Evolutionary conservation across 2,797 vertebrate species (phyloP), one percentile per base, ranked within the genome.

Genomic region (Geotrypetes seraphini): DNA sequence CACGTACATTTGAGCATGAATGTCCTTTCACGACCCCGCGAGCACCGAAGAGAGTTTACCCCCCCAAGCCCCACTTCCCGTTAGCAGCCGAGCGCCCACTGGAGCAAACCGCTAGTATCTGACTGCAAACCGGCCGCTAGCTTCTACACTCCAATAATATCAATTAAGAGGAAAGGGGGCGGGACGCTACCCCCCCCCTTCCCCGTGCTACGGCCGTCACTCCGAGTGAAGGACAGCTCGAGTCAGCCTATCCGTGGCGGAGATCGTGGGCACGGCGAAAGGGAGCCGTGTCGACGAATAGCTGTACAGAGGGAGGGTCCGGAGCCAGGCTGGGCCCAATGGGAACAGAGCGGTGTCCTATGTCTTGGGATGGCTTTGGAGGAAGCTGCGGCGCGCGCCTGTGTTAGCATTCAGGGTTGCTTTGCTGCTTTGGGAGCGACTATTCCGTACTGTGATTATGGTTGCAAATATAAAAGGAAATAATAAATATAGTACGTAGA

Each of bases 121-220:
- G 67, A 81, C 79, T 81, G 76, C 78, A 78, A 58, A 61, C 56
- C 52, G 22, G 53, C 58, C 63, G 62, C 70, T 72, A 60, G 80
- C 60, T 64, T n/a, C 71, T 72, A 73, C 82, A 66, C 85, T 82
- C 83, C 84, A 87, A 88, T 89, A 87, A 86, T 81, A 80, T 82
- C 83, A 74, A 85, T 79, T 64, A 65, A 62, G 78, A 77, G 62
- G 73, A 72, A 57, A 57, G 38, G 57, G 63, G 46, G 47, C 12
- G 46, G 12, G 50, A 70, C 69, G 58, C 31, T 20, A 5, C n/a
- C n/a, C n/a, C n/a, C n/a, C n/a, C n/a, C n/a, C n/a, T n/a, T n/a
- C n/a, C 0, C 5, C 35, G 13, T 2, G 12, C 2, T 4, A 38
- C 43, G n/a, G n/a, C 47, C 43, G 53, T 63, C 54, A 75, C 38